These are phyloP conservation scores for Ornithorhynchus anatinus DNA, from an alignment of 2,113 vertebrate species.

Conservation along the genomic window DNA sequence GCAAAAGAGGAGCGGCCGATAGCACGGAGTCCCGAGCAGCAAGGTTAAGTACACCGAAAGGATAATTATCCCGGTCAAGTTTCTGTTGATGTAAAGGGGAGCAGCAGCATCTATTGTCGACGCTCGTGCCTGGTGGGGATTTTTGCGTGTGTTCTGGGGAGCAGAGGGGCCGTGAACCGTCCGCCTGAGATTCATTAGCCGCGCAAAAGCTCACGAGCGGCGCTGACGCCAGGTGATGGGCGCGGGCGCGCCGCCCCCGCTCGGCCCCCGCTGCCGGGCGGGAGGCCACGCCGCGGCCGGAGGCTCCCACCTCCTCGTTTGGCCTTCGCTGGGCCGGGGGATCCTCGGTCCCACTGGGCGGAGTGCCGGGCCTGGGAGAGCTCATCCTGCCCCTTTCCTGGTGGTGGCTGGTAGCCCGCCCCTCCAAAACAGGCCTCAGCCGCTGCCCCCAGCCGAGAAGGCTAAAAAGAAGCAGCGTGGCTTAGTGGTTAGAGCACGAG, in stretches of 20 bases:
- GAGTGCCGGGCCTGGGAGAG: neutral
- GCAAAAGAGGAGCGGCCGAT: neutral
- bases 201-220: neutral
- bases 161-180: neutral
- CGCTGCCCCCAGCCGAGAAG: no score
- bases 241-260: neutral
- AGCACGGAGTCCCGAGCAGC: neutral
- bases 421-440: no score
- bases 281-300: neutral
- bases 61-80: neutral
- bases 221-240: neutral
- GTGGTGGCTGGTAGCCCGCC: neutral
- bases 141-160: neutral
- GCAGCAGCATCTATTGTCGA: neutral
- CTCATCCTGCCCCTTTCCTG: neutral
- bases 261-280: neutral
- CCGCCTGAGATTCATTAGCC: neutral
- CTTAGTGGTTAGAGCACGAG: neutral
- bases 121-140: rapidly evolving
- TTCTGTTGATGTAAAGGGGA: conserved; percentile 24
- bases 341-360: neutral
- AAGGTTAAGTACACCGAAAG: conserved; percentile 13
- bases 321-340: neutral
- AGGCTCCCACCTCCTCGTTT: no score
- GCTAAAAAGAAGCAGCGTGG: no score